Evolutionary conservation across 2,797 vertebrate species (phyloP), one percentile per base, ranked within the genome.

Genomic region (Momotus momota): DNA sequence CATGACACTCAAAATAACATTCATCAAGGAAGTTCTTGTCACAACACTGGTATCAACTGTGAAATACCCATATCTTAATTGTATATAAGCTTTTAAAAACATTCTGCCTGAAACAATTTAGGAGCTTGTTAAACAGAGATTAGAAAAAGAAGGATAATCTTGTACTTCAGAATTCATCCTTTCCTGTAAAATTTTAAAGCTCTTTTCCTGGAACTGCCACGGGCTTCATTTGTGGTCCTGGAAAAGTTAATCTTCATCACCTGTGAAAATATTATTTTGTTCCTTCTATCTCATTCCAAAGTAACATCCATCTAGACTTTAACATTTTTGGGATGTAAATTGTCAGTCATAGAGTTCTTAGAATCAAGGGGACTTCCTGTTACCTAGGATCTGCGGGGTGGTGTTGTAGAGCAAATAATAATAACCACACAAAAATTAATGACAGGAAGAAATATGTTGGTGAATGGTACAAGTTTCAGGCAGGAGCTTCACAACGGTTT

Each of bases 221-320:
- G 54, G 55, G 25, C 22, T 79, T 86, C 7, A 8, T 70, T 64
- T 62, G 29, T 51, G 46, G 5, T 72, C 16, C 35, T 88, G n/a
- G 40, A 65, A 74, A 81, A 86, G 29, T n/a, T 71, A 27, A 0
- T 55, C 54, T 57, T 81, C 18, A 54, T 69, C 38, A 54, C 10
- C 20, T n/a, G 13, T 38, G 29, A 40, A 82, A 86, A 71, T n/a
- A 22, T 2, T 12, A 1, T 10, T 86, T 70, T 23, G 10, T 67
- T 71, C 38, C 17, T 66, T 86, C 12, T 0, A 2, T 41, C 41
- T 64, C 2, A 0, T 35, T 79, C 2, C 2, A 40, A 87, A 58
- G 57, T n/a, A 48, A 51, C 8, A 80, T 55, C 40, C 29, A 13
- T 43, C 55, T 51, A 33, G 14, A 62, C 25, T 61, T 86, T 43